Percentiles rank a stretch among this genome's conserved stretches.
Evolutionary conservation across 2,113 vertebrate genomes (phyloP).

Genomic region (Urocitellus parryii): DNA sequence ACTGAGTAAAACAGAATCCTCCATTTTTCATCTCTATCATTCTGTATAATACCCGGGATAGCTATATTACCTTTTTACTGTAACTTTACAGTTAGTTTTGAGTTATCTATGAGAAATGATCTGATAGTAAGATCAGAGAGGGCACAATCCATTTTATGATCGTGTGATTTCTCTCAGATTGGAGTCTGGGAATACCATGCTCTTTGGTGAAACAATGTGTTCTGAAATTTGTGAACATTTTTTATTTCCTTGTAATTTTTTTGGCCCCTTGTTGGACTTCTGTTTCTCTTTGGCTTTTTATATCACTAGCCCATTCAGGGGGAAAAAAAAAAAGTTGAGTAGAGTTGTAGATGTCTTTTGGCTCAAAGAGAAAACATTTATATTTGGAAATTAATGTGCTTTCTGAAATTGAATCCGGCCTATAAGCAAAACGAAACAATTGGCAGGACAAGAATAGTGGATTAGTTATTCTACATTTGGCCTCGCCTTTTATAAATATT

Average conservation of each 20-base stretch:
- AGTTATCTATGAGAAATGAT: not conserved
- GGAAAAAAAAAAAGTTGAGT: not conserved
- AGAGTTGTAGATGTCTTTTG: constrained; percentile 31
- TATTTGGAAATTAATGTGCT: constrained; percentile 14
- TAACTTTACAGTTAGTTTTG: not conserved
- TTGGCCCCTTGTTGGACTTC: not conserved
- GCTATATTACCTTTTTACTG: not conserved
- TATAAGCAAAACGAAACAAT: not conserved
- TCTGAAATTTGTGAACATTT: not conserved
- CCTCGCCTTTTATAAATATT: constrained; percentile 11
- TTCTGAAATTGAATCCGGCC: not conserved
- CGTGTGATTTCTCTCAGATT: not conserved
- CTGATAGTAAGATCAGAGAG: not conserved
- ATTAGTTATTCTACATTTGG: not conserved
- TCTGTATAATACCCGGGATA: not conserved
- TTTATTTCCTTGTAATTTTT: not conserved
- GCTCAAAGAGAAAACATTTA: not conserved
- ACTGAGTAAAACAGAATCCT: not conserved
- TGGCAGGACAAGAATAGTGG: not conserved
- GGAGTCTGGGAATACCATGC: not conserved
- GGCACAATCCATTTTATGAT: not conserved
- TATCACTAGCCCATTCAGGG: not conserved
- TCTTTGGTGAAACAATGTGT: not conserved
- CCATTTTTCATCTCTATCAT: not conserved
- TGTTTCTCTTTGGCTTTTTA: constrained; percentile 45